Evolutionary conservation across 2,888 invertebrate species (phyloP).

Genomic region (Lasioglossum marginatum): DNA sequence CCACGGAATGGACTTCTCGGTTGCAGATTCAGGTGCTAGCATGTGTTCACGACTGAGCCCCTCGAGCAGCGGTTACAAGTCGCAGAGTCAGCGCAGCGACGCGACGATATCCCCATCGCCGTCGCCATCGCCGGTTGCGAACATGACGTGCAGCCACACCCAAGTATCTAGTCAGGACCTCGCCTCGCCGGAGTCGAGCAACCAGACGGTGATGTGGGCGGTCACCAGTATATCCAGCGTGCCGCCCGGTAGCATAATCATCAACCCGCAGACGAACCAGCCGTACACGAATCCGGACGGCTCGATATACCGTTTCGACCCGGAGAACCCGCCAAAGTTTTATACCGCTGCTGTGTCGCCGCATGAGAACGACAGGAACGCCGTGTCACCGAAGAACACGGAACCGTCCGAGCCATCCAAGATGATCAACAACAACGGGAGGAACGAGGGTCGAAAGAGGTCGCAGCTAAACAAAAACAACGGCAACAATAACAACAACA

Average conservation of each 20-base stretch:
- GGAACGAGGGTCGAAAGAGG: constrained; percentile 69
- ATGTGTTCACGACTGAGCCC: constrained; percentile 90
- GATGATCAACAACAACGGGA: constrained; percentile 49
- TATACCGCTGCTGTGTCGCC: constrained; percentile 59
- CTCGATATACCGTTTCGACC: constrained; percentile 91
- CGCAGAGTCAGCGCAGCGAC: constrained; percentile 88
- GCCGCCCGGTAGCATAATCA: constrained; percentile 94
- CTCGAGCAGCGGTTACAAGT: constrained; percentile 91
- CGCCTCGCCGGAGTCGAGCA: constrained; percentile 74
- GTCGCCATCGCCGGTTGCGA: constrained; percentile 81
- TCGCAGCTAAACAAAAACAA: constrained; percentile 61
- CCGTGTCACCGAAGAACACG: constrained; percentile 41
- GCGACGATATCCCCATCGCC: constrained; percentile 81
- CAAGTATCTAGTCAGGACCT: constrained; percentile 83
- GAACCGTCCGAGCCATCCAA: constrained; percentile 63
- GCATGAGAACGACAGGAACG: constrained; percentile 55
- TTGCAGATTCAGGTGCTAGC: constrained; percentile 87
- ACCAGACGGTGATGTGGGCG: constrained; percentile 91
- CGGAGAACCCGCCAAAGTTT: constrained; percentile 87
- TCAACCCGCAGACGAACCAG: constrained; percentile 93
- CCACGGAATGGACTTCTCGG: constrained; percentile 1
- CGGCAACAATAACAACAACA: constrained; percentile 53
- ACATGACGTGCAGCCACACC: constrained; percentile 79
- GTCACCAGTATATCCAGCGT: constrained; percentile 94
- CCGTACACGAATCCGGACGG: constrained; percentile 92